phyloP scores from a whole-genome alignment of 2,888 invertebrate genomes.

The Atethmia centrago region DNA sequence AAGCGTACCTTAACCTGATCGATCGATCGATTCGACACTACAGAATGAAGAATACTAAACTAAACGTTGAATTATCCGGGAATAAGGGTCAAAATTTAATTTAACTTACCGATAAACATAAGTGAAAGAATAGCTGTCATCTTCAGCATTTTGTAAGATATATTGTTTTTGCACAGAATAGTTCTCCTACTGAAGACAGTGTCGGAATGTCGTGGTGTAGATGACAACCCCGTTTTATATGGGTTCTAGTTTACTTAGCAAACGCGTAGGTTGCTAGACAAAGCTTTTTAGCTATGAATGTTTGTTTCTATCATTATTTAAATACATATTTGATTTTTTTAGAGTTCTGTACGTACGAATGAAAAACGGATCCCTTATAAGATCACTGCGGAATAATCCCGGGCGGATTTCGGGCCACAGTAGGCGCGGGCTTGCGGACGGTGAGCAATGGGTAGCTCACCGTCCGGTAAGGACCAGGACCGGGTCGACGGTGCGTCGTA shows the following conservation, averaged over 20 bases:
- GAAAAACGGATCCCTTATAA: too few relatives aligned
- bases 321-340: too few relatives aligned
- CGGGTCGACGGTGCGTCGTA: too few relatives aligned
- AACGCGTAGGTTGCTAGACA: neutral
- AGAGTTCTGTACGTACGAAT: too few relatives aligned
- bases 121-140: neutral
- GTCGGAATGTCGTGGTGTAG: neutral
- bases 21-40: too few relatives aligned
- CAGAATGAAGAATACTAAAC: neutral
- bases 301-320: too few relatives aligned
- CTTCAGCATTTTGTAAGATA: constrained; percentile 1
- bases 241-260: neutral
- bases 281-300: constrained; percentile 3
- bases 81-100: neutral
- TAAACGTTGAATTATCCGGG: neutral
- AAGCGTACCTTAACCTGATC: too few relatives aligned
- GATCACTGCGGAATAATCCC: too few relatives aligned
- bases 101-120: constrained; percentile 1
- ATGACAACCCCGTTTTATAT: neutral
- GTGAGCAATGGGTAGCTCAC: too few relatives aligned
- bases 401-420: too few relatives aligned
- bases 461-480: too few relatives aligned
- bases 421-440: too few relatives aligned
- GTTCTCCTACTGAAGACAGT: neutral
- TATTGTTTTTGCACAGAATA: neutral